These are phyloP conservation scores for Aix galericulata DNA, from an alignment of 2,113 vertebrate genomes.

Conservation along the genomic window DNA sequence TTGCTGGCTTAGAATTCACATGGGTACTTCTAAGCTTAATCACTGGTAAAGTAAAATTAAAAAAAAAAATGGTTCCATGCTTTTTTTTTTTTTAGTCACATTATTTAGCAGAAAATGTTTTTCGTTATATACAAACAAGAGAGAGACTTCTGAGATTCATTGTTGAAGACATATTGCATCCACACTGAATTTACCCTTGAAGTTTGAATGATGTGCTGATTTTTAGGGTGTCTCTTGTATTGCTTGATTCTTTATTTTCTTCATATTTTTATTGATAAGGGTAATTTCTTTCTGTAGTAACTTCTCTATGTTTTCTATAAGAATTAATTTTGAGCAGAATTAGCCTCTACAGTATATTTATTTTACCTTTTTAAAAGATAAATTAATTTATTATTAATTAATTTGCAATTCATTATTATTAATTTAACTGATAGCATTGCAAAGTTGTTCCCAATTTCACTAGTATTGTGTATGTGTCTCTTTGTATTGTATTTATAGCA, in stretches of 20 bases:
- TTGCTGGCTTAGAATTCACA: slow-evolving; percentile 1
- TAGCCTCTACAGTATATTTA: background rate
- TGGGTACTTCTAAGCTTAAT: background rate
- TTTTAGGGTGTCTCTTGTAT: background rate
- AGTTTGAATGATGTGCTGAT: background rate
- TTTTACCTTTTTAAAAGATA: background rate
- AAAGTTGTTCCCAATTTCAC: background rate
- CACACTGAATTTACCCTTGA: background rate
- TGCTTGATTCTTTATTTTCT: background rate
- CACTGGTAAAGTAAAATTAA: background rate
- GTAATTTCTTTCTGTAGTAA: background rate
- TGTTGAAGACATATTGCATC: background rate
- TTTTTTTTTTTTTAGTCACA: background rate
- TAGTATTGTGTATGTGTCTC: background rate
- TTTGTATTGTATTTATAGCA: background rate
- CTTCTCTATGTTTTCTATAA: background rate
- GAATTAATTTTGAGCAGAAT: background rate
- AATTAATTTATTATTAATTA: too few species aligned
- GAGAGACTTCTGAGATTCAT: background rate
- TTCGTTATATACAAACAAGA: background rate
- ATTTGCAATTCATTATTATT: background rate
- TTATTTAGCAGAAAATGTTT: background rate
- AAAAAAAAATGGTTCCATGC: background rate
- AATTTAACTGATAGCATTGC: background rate
- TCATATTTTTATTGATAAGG: background rate